These are phyloP conservation scores for Acropora tenuis DNA, from an alignment of 64 coral and sea anemone species.

Conservation along the genomic window DNA sequence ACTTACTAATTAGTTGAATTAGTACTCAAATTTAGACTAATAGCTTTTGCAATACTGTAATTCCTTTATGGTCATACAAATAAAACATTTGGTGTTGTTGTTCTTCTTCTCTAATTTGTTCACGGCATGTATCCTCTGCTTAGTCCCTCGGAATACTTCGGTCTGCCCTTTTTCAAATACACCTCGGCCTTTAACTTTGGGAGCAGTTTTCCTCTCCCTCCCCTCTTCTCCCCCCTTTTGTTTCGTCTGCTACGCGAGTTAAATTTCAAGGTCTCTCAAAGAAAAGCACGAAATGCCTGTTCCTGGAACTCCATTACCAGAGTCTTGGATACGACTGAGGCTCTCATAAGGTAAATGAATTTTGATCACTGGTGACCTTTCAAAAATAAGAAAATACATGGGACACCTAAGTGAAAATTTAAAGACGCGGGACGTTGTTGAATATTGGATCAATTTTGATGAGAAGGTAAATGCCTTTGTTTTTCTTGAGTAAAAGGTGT, in stretches of 20 bases:
- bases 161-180: not conserved
- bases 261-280: not conserved
- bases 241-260: not conserved
- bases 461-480: not conserved
- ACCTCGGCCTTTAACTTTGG: not conserved
- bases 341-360: not conserved
- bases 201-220: not conserved
- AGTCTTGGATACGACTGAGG: not conserved
- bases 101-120: not conserved
- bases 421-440: not conserved
- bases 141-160: not conserved
- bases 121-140: not conserved
- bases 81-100: not conserved
- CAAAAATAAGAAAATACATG: not conserved
- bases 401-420: not conserved
- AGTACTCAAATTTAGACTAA: not conserved
- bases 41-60: not conserved
- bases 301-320: not conserved
- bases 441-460: slow-evolving; percentile 2
- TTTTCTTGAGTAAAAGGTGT: not conserved
- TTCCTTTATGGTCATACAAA: too few relatives aligned
- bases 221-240: not conserved
- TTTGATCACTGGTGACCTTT: not conserved
- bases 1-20: not conserved
- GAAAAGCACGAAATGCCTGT: not conserved